Conservation (phyloP, 2,113 vertebrate species). For the Thamnophis sirtalis region DNA sequence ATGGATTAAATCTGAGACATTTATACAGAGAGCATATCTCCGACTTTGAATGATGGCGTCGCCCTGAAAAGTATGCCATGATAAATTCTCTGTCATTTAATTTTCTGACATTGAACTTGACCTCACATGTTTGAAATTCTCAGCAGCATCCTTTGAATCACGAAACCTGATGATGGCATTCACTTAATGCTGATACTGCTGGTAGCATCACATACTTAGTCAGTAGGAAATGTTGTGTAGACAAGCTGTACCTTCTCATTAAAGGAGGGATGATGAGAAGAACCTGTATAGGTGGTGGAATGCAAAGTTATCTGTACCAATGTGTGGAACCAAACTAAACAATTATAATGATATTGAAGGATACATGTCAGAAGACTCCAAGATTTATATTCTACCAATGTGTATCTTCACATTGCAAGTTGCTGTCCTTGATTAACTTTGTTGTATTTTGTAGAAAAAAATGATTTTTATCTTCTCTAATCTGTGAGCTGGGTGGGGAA, state of each 20-base stretch:
- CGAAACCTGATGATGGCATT: background rate
- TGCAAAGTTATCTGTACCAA: background rate
- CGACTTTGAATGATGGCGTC: background rate
- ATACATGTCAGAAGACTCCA: background rate
- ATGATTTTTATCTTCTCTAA: background rate
- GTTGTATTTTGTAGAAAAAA: background rate
- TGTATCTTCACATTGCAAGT: background rate
- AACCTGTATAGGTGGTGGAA: background rate
- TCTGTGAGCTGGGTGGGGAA: background rate
- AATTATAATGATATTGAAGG: background rate
- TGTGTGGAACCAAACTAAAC: background rate
- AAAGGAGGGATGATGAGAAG: background rate
- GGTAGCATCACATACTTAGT: background rate
- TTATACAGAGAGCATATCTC: background rate
- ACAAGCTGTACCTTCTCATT: background rate
- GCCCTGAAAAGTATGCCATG: background rate
- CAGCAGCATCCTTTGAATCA: background rate
- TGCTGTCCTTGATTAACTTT: background rate
- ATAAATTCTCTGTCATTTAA: too few species aligned
- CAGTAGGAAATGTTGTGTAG: background rate
- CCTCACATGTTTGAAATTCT: background rate
- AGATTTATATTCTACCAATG: background rate
- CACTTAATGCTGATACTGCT: background rate
- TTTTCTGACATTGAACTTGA: background rate
- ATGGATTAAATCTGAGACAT: background rate